These are phyloP conservation scores for Catharus fuscescens DNA, from an alignment of 2,113 vertebrate species.

Conservation along the genomic window DNA sequence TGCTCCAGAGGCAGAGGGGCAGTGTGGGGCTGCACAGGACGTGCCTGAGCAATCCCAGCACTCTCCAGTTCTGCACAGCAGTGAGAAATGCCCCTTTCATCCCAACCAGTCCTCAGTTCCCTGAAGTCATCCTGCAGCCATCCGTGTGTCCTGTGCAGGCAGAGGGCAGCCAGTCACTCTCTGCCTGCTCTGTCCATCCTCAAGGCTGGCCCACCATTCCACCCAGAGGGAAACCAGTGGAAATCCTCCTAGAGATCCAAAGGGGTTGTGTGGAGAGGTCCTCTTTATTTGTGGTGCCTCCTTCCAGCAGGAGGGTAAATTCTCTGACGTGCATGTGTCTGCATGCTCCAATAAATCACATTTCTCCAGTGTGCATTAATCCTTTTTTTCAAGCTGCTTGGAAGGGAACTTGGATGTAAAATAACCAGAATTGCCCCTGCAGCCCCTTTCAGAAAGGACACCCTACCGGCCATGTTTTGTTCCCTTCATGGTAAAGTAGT, in stretches of 20 bases:
- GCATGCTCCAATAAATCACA: not conserved
- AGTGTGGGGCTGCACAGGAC: fast-evolving
- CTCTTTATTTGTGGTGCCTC: not conserved
- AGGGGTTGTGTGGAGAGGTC: fast-evolving
- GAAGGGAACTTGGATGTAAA: not conserved
- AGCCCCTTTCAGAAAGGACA: not conserved
- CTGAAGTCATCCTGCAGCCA: fast-evolving
- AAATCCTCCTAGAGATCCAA: not conserved
- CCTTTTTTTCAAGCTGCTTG: not conserved
- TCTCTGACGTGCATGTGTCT: not conserved
- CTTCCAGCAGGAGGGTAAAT: not conserved
- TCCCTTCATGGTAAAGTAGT: not conserved
- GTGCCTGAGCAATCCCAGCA: not conserved
- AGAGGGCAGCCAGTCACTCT: not conserved
- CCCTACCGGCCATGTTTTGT: not conserved
- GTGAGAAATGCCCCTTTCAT: not conserved
- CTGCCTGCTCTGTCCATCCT: not conserved
- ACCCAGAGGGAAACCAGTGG: not conserved
- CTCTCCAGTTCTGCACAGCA: not conserved
- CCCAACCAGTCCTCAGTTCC: not conserved
- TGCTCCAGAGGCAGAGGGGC: not conserved
- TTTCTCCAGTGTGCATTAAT: not conserved
- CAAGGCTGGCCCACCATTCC: not conserved
- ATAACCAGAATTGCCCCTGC: not conserved
- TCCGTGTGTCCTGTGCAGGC: fast-evolving